These are phyloP conservation scores for Cephonodes hylas DNA, from an alignment of 2,888 invertebrate genomes.

Conservation along the genomic window DNA sequence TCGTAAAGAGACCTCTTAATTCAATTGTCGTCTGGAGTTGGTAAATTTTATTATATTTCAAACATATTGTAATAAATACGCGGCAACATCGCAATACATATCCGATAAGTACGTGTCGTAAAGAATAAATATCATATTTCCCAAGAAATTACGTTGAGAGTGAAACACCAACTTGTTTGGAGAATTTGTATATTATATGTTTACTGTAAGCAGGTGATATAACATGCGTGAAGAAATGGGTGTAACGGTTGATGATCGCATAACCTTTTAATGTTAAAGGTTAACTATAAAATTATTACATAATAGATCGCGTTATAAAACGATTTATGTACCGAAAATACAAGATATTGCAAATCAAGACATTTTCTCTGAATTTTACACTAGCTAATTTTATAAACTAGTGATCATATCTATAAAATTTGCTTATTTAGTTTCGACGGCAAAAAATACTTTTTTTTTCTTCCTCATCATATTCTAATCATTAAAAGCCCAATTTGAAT, in stretches of 20 bases:
- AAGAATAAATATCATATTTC: neutral
- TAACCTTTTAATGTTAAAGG: constrained; percentile 26
- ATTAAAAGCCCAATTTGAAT: too few relatives aligned
- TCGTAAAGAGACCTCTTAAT: neutral
- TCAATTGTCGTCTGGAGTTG: too few relatives aligned
- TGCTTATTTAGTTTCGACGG: too few relatives aligned
- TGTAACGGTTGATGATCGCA: constrained; percentile 16
- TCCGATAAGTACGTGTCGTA: neutral
- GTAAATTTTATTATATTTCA: constrained; percentile 16
- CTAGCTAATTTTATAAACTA: too few relatives aligned
- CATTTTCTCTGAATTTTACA: too few relatives aligned
- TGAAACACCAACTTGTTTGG: neutral
- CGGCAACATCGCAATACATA: neutral
- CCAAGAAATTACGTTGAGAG: neutral
- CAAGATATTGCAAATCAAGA: neutral
- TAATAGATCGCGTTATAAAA: constrained; percentile 17
- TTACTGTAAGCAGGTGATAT: neutral
- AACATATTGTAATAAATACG: neutral
- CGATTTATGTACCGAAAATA: neutral
- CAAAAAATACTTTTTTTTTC: too few relatives aligned
- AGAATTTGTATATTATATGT: neutral
- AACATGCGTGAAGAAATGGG: neutral
- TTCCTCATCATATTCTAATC: too few relatives aligned
- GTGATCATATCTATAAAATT: too few relatives aligned
- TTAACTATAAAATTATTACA: constrained; percentile 24